Base-by-base conservation (phyloP, 2,113 vertebrate genomes). In the Scytalopus superciliaris region DNA sequence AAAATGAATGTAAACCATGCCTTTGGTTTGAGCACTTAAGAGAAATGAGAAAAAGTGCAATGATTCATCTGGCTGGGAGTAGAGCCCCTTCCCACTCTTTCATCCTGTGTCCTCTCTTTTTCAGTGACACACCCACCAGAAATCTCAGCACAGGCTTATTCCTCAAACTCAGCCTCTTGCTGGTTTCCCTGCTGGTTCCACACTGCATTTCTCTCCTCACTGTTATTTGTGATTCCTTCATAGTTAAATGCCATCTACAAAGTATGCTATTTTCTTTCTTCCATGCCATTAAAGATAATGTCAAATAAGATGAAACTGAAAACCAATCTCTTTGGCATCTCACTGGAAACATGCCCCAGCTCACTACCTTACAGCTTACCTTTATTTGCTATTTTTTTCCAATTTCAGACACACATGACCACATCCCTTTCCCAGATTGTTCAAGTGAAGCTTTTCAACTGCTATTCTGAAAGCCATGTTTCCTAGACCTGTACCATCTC, bases 191-290 rank as follows among this genome's bases (percentile, higher is more conserved):
- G 19, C 68, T 42, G 56, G 39, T 24, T 28, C 18, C 2, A 7
- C 25, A 49, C 19, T 69, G 84, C 84, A 73, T 73, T 92, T 92
- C 53, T 89, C 52, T 87, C 49, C 77, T 79, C 80, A n/a, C 73
- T 90, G 57, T 81, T 90, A 86, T 90, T 68, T 96, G 69, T 82
- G 93, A 96, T 79, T 90, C 80, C 44, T 62, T 94, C 83, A 68
- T 84, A 95, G 64, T 86, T 92, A 96, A 93, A 95, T 60, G 80
- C 66, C 92, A 79, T 75, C 83, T 78, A 86, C 66, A 84, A 92
- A 92, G 66, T 68, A 87, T 73, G 73, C 83, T 93, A 91, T 96
- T 97, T 97, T 96, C 87, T 94, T 94, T 95, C 94, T 96, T 95
- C 92, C 83, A 39, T 95, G 80, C 69, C 90, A 95, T 96, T 97